Evolutionary conservation across 2,797 vertebrate genomes (phyloP).

Genomic region (Megalops cyprinoides): DNA sequence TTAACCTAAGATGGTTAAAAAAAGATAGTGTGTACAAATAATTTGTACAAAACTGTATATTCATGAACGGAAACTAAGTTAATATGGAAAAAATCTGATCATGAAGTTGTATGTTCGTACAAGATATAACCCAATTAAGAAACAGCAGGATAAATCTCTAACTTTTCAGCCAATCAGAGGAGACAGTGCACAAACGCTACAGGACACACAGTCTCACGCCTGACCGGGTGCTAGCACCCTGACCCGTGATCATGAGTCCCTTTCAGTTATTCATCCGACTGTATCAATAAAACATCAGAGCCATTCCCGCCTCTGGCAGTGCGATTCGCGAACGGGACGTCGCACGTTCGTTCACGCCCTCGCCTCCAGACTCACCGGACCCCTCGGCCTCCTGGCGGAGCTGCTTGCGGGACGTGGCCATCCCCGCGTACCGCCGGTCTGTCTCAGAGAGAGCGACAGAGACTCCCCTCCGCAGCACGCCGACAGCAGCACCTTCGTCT

Average conservation of each 20-base stretch:
- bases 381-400: slow-evolving; percentile 70
- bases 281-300: neutral
- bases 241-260: neutral
- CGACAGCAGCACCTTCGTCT: slow-evolving; percentile 59
- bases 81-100: no score
- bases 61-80: no score
- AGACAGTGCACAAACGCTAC: neutral
- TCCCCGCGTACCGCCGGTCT: slow-evolving; percentile 86
- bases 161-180: neutral
- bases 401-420: slow-evolving; percentile 82
- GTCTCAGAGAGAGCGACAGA: slow-evolving; percentile 73
- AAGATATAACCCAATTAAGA: no score
- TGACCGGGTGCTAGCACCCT: neutral
- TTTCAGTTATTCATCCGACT: neutral
- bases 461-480: slow-evolving; percentile 75
- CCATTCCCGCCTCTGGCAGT: neutral
- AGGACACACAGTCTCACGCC: neutral
- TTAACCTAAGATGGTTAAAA: no score
- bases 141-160: no score
- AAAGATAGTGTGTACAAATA: no score
- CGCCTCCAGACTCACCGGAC: slow-evolving; percentile 62
- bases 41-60: no score
- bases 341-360: no score
- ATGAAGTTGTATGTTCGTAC: no score
- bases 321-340: no score